These are phyloP conservation scores for Adineta ricciae DNA, from an alignment of 2,888 invertebrate genomes.

Conservation along the genomic window DNA sequence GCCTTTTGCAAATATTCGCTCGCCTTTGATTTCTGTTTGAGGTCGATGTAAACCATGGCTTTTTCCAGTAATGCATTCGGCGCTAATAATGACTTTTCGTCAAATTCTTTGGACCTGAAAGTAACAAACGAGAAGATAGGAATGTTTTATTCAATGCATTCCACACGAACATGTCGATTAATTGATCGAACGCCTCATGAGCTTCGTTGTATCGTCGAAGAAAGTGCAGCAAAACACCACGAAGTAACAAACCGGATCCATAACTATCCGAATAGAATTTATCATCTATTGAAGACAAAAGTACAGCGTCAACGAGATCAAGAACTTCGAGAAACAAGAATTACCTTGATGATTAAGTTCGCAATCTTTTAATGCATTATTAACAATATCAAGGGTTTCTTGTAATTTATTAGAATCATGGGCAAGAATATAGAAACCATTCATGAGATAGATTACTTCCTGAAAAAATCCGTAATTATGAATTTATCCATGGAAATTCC, in stretches of 20 bases:
- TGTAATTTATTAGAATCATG: conserved; percentile 57
- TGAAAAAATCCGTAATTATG: conserved; percentile 57
- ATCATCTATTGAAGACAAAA: background rate
- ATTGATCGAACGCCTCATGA: background rate
- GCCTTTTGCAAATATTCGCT: background rate
- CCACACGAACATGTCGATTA: background rate
- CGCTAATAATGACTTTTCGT: background rate
- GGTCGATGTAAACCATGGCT: background rate
- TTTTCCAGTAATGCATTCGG: background rate
- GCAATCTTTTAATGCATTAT: conserved; percentile 44
- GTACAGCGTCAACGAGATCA: background rate
- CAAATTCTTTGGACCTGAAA: background rate
- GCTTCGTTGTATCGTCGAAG: background rate
- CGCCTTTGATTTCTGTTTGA: background rate
- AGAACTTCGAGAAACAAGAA: background rate
- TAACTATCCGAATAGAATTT: background rate
- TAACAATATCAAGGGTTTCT: conserved; percentile 44
- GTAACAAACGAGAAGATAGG: background rate
- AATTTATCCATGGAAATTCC: conserved; percentile 54
- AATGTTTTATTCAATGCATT: background rate
- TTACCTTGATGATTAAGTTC: background rate
- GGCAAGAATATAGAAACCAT: conserved; percentile 71
- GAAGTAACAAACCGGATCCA: background rate
- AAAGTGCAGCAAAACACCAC: background rate
- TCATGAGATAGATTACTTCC: conserved; percentile 85